phyloP scores from a whole-genome alignment of 2,797 vertebrate genomes.

The Aulostomus chinensis region DNA sequence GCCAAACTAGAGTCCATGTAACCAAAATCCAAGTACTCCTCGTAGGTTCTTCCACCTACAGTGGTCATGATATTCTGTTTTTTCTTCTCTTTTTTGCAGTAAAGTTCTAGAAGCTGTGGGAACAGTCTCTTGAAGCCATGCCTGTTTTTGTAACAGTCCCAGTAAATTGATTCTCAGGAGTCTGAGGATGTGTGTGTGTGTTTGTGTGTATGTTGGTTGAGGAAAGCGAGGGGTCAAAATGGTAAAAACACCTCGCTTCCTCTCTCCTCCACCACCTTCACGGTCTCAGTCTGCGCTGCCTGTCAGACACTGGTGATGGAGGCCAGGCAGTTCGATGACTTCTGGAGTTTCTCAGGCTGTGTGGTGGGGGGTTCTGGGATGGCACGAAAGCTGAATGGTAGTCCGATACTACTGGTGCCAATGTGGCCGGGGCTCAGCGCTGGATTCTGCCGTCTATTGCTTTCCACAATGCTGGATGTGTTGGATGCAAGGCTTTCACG shows the following conservation, averaged over 20 bases:
- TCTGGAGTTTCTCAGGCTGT: slow-evolving; percentile 97
- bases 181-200: slow-evolving; percentile 62
- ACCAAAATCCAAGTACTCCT: slow-evolving; percentile 73
- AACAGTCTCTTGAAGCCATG: slow-evolving; percentile 88
- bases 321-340: slow-evolving; percentile 98
- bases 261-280: slow-evolving; percentile 50
- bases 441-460: slow-evolving; percentile 97
- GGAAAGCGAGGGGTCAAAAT: slow-evolving; percentile 49
- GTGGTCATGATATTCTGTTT: slow-evolving; percentile 65
- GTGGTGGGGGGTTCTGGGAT: slow-evolving; percentile 87
- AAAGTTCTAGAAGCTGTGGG: slow-evolving; percentile 82
- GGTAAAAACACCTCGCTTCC: slow-evolving; percentile 55
- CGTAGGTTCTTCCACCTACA: slow-evolving; percentile 63
- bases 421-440: slow-evolving; percentile 96
- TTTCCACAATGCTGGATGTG: slow-evolving; percentile 99
- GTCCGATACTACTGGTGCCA: slow-evolving; percentile 86
- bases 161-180: slow-evolving; percentile 79
- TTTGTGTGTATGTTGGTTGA: slow-evolving; percentile 37
- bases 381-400: slow-evolving; percentile 94
- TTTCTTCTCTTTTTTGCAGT: slow-evolving; percentile 79
- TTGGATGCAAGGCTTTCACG: slow-evolving; percentile 99
- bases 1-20: slow-evolving; percentile 79
- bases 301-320: slow-evolving; percentile 99
- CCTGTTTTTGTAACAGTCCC: slow-evolving; percentile 86
- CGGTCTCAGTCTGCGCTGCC: slow-evolving; percentile 58